Percentiles rank a stretch among this genome's conserved stretches.
phyloP scores from a whole-genome alignment of 2,888 invertebrate species.

The Euproctis similis region DNA sequence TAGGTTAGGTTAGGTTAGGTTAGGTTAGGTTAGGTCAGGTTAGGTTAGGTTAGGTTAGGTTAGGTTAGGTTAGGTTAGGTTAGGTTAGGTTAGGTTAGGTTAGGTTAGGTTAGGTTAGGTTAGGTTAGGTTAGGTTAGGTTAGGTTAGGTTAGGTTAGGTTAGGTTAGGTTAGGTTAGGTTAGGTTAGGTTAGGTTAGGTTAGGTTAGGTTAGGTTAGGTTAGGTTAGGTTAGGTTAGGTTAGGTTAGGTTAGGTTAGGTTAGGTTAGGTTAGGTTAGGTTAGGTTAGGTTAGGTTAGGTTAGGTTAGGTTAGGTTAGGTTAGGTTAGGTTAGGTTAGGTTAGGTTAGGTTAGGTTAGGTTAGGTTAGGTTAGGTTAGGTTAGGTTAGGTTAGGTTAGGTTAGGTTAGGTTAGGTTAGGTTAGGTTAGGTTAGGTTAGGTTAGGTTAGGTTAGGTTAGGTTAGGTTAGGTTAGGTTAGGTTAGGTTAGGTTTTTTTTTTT shows the following conservation, averaged over 20 bases:
- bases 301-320: constrained; percentile 4
- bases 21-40: no score
- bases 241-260: constrained; percentile 4
- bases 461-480: constrained; percentile 13
- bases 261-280: constrained; percentile 5
- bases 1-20: no score
- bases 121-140: constrained; percentile 4
- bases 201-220: constrained; percentile 8
- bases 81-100: constrained; percentile 4
- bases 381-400: constrained; percentile 4
- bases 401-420: constrained; percentile 2
- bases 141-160: constrained; percentile 5
- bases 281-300: constrained; percentile 5
- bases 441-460: constrained; percentile 11
- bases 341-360: constrained; percentile 3
- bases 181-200: constrained; percentile 7
- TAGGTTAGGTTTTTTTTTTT: no score
- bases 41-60: constrained; percentile 1
- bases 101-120: constrained; percentile 4
- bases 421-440: constrained; percentile 8
- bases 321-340: background rate
- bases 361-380: constrained; percentile 4
- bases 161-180: constrained; percentile 5
- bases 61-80: constrained; percentile 3
- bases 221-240: constrained; percentile 4